Evolutionary conservation across 2,888 invertebrate species (phyloP).

Genomic region (Argyresthia goedartella): DNA sequence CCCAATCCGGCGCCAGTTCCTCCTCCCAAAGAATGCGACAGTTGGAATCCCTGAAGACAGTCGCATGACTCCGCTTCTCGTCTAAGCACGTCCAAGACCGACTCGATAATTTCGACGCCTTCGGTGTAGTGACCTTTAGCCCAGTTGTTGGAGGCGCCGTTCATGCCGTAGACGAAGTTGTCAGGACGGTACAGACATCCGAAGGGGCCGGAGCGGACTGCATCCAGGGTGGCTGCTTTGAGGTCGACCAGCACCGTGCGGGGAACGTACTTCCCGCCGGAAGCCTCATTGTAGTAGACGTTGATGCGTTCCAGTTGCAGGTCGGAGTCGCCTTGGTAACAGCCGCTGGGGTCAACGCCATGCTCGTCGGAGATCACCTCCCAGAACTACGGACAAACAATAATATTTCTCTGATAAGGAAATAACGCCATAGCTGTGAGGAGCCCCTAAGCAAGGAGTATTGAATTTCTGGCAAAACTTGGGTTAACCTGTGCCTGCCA

Average conservation of each 20-base stretch:
- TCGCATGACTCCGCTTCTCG: conserved; percentile 77
- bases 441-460: not conserved
- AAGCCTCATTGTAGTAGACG: conserved; percentile 74
- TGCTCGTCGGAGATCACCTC: conserved; percentile 80
- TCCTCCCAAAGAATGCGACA: conserved; percentile 81
- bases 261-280: conserved; percentile 67
- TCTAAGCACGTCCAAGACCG: conserved; percentile 65
- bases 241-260: conserved; percentile 75
- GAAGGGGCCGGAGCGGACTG: conserved; percentile 70
- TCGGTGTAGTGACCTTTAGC: conserved; percentile 82
- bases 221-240: conserved; percentile 77
- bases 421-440: no score
- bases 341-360: conserved; percentile 72
- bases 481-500: not conserved
- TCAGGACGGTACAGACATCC: conserved; percentile 81
- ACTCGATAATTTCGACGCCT: conserved; percentile 74
- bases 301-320: conserved; percentile 74
- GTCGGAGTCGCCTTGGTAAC: conserved; percentile 69
- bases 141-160: conserved; percentile 76
- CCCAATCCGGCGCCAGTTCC: conserved; percentile 85
- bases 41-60: conserved; percentile 78
- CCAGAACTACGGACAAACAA: conserved; percentile 54
- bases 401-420: not conserved
- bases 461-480: not conserved
- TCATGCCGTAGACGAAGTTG: conserved; percentile 79